These are phyloP conservation scores for Aplodontia rufa DNA, from an alignment of 2,113 vertebrate species.

Conservation along the genomic window DNA sequence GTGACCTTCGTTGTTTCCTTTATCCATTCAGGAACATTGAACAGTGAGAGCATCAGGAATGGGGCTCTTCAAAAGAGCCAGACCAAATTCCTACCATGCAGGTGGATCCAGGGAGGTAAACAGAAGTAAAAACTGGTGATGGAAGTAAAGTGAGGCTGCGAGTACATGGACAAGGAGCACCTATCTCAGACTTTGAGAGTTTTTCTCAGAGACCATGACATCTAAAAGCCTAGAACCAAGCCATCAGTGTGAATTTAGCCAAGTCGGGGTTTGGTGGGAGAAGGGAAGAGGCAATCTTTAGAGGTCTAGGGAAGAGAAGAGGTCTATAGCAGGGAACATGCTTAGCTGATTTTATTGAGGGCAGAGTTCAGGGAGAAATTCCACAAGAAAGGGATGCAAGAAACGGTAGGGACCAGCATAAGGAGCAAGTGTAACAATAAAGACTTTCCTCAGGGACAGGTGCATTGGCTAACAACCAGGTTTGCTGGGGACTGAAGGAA, in stretches of 20 bases:
- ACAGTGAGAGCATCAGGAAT: neutral
- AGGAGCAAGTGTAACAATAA: too few relatives aligned
- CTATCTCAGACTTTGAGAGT: fast-evolving
- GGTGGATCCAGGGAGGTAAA: neutral
- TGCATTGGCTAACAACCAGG: neutral
- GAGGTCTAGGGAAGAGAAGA: neutral
- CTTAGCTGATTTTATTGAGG: neutral
- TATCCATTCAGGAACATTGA: neutral
- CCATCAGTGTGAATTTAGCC: neutral
- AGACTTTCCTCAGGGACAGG: neutral
- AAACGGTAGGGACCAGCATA: neutral
- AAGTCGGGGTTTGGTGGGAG: neutral
- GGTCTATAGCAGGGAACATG: neutral
- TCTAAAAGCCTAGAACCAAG: neutral
- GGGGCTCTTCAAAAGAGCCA: too few relatives aligned
- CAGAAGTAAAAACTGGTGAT: neutral
- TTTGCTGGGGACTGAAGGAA: neutral
- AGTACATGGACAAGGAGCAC: fast-evolving
- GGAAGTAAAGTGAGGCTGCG: neutral
- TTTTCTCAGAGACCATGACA: neutral
- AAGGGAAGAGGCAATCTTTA: neutral
- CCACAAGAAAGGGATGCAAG: neutral
- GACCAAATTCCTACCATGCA: neutral
- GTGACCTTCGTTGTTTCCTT: neutral
- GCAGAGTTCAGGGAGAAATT: neutral